Evolutionary conservation across 1,140 invertebrate species (phyloP), one percentile per base, ranked within the genome.

Genomic region (Trachymyrmex cornetzi): DNA sequence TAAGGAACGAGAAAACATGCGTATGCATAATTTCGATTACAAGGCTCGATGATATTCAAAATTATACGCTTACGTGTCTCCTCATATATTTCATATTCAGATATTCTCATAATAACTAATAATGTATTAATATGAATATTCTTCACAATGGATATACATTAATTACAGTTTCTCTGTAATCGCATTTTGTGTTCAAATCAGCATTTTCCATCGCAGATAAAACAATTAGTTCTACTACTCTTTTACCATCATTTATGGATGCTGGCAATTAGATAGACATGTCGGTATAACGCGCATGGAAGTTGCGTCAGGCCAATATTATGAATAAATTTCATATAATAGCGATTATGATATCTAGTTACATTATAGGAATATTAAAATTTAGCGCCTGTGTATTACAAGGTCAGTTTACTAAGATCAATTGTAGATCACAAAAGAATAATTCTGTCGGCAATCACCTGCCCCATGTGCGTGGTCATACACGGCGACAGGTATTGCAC

Each of bases 401-500:
- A 67, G 74, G 44, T 75, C 69, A 63, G 71, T 64, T 79, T 66
- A 80, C 86, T 84, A 86, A 88, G 87, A 89, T 89, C 86, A 77
- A 88, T 89, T 89, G 48, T 59, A 69, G 81, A 88, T 89, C 87
- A 67, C 59, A 27, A 75, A 71, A 34, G 24, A 81, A 86, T 66
- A 72, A 86, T 77, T 81, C 82, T 69, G 48, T 53, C 24, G 59
- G 2, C 57, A 79, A 89, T 89, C 88, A 89, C 88, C 88, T 89
- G 88, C 87, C 12, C 88, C 88, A 81, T 89, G 57, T 89, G 87
- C 84, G 74, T 27, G 38, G 63, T 89, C 69, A 89, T 89, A 61
- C 63, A 38, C 81, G 88, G 63, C 87, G 88, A 89, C 88, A 89
- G 88, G 82, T 89, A 89, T 89, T 66, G 87, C 88, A 89, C 88